Evolutionary conservation across 2,113 vertebrate species (phyloP).

Genomic region (Xiphias gladius): DNA sequence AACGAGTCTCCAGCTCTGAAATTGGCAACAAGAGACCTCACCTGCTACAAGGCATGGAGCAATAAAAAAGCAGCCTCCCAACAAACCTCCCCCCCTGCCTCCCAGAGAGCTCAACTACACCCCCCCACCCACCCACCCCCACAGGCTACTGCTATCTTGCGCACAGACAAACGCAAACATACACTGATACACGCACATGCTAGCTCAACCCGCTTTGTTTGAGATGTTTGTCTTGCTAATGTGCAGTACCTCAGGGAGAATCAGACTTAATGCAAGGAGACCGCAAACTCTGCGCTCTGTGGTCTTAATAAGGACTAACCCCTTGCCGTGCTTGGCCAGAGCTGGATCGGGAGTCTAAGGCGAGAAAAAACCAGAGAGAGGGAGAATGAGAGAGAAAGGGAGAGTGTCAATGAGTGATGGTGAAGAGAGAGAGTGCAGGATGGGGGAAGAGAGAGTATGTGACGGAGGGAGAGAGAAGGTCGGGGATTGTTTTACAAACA

Average conservation of each 20-base stretch:
- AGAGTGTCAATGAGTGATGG: slow-evolving; percentile 60
- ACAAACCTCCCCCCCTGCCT: slow-evolving; percentile 40
- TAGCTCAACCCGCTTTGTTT: slow-evolving; percentile 58
- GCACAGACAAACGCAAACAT: slow-evolving; percentile 27
- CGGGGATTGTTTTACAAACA: slow-evolving; percentile 94
- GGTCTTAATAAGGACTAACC: slow-evolving; percentile 73
- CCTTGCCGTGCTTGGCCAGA: slow-evolving; percentile 51
- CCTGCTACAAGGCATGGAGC: slow-evolving; percentile 76
- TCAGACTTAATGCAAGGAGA: slow-evolving; percentile 76
- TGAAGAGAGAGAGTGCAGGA: slow-evolving; percentile 52
- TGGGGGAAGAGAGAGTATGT: slow-evolving; percentile 48
- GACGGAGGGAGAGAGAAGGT: slow-evolving; percentile 70
- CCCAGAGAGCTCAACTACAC: slow-evolving; percentile 11
- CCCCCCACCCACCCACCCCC: background rate
- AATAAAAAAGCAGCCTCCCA: slow-evolving; percentile 32
- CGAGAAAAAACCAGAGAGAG: slow-evolving; percentile 48
- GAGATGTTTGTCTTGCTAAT: slow-evolving; percentile 83
- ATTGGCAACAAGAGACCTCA: slow-evolving; percentile 84
- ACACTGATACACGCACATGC: slow-evolving; percentile 25
- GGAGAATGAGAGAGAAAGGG: slow-evolving; percentile 49
- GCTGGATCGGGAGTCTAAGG: slow-evolving; percentile 44
- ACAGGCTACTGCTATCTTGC: slow-evolving; percentile 2
- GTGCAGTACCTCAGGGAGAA: slow-evolving; percentile 76
- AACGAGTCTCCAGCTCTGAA: slow-evolving; percentile 68
- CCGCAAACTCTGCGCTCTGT: slow-evolving; percentile 59